phyloP scores from a whole-genome alignment of 2,113 vertebrate species.

The Copsychus sechellarum region DNA sequence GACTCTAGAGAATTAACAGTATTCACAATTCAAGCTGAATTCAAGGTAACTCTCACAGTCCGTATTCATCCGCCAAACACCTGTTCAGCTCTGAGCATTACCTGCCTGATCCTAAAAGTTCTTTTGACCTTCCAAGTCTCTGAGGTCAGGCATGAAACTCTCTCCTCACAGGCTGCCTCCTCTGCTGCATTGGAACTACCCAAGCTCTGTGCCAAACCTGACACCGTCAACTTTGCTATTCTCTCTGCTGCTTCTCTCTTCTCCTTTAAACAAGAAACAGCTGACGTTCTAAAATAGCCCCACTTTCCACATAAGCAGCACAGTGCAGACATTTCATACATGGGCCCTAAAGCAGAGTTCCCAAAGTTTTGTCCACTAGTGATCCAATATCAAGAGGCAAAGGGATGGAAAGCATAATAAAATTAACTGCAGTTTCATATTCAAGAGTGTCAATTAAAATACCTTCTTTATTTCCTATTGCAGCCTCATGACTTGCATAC shows the following conservation, averaged over 20 bases:
- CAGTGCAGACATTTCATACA: neutral
- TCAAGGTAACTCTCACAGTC: neutral
- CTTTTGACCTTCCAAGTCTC: neutral
- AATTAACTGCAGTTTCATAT: neutral
- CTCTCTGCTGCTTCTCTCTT: neutral
- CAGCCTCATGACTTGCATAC: rapidly evolving
- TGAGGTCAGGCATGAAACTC: neutral
- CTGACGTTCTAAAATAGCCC: neutral
- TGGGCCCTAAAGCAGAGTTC: neutral
- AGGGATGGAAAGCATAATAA: neutral
- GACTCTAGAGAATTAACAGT: neutral
- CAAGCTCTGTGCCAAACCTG: neutral
- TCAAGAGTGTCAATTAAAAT: neutral
- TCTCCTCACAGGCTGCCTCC: neutral
- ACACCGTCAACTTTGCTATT: neutral
- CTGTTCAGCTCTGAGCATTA: neutral
- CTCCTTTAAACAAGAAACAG: neutral
- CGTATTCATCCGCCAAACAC: neutral
- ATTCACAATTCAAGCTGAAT: neutral
- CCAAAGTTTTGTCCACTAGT: neutral
- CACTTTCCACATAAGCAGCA: neutral
- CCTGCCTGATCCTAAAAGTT: neutral
- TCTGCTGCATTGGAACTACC: neutral
- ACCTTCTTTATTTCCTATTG: neutral
- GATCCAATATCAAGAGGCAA: neutral